These are phyloP conservation scores for Rallus crepitans DNA, from an alignment of 2,797 vertebrate species.

Conservation along the genomic window DNA sequence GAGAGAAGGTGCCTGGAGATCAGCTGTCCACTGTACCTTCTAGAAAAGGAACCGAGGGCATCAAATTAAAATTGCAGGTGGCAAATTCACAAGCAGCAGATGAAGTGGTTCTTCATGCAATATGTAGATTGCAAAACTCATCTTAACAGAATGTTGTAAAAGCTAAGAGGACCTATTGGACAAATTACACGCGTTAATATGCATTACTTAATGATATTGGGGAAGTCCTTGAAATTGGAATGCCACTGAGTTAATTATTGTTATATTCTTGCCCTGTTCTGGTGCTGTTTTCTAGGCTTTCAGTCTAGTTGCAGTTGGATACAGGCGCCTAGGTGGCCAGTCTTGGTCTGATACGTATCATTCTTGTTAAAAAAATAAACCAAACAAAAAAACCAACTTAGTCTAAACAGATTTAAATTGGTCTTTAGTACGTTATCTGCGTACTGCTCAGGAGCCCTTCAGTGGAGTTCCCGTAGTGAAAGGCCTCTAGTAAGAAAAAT, in stretches of 20 bases:
- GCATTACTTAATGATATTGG: background rate
- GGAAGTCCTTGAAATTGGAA: background rate
- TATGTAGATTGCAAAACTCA: background rate
- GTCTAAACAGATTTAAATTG: background rate
- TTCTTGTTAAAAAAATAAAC: background rate
- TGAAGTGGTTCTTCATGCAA: background rate
- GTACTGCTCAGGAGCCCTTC: background rate
- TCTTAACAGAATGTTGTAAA: background rate
- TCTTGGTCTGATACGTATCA: background rate
- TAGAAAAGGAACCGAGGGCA: background rate
- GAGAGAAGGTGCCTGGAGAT: background rate
- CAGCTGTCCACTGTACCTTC: background rate
- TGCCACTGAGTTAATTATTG: background rate
- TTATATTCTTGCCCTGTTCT: background rate
- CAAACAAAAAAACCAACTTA: background rate
- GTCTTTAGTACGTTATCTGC: background rate
- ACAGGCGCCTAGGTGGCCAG: background rate
- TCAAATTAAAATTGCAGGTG: background rate
- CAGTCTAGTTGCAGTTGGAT: background rate
- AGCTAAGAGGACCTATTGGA: background rate
- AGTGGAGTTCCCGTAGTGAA: background rate
- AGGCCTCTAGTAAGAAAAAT: background rate
- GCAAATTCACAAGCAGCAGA: background rate
- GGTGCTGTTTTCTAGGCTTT: background rate
- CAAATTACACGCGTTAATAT: no score